Percentiles rank a stretch among this genome's conserved stretches.
Conservation (phyloP, 2,113 vertebrate species). For the Chloropsis cyanopogon region DNA sequence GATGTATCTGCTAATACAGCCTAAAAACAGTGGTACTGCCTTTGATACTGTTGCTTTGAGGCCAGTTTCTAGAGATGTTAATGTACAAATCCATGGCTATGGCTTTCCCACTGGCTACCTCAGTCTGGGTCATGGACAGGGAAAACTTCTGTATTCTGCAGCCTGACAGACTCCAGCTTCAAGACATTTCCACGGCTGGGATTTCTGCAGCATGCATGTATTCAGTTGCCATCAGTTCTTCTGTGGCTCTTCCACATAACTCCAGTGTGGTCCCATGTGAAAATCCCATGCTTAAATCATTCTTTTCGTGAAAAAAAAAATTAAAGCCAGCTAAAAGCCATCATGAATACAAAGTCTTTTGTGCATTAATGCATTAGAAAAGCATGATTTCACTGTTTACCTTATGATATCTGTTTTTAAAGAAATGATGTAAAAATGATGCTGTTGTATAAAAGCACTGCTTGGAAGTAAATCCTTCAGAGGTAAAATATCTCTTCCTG, state of each 20-base stretch:
- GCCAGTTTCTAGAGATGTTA: background rate
- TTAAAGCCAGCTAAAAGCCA: background rate
- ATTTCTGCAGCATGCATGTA: background rate
- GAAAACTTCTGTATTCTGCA: background rate
- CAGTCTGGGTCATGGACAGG: background rate
- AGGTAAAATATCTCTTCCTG: background rate
- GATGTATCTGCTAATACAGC: background rate
- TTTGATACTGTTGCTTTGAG: background rate
- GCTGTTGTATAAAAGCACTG: background rate
- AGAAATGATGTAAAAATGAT: background rate
- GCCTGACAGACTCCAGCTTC: background rate
- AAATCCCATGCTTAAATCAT: background rate
- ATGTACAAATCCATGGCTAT: rapidly evolving
- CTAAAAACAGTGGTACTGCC: background rate
- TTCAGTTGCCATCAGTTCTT: background rate
- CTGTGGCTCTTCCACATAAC: background rate
- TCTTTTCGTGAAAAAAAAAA: background rate
- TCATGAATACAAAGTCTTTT: background rate
- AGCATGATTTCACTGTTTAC: background rate
- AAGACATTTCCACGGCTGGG: background rate
- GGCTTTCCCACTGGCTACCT: background rate
- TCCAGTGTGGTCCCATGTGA: background rate
- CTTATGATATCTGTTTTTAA: background rate
- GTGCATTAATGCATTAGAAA: background rate
- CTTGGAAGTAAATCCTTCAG: background rate